These are phyloP conservation scores for Cosmia trapezina DNA, from an alignment of 2,888 invertebrate species.

Conservation along the genomic window DNA sequence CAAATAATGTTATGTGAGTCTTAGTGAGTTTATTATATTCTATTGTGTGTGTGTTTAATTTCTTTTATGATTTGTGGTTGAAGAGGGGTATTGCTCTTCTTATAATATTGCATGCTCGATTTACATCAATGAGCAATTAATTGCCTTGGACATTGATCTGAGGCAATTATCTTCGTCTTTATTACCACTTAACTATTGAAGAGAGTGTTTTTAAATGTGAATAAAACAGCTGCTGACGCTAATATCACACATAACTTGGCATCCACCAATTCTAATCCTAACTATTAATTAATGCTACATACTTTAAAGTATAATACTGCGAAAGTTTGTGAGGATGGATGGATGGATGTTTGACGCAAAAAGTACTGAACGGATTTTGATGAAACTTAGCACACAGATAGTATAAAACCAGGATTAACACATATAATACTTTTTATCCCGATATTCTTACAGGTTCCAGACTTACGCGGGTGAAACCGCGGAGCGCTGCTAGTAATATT, in stretches of 20 bases:
- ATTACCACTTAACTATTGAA: background rate
- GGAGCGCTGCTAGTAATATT: no score
- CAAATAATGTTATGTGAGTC: conserved; percentile 9
- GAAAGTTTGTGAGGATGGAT: no score
- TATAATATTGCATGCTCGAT: conserved; percentile 36
- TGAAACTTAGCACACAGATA: no score
- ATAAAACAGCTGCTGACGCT: conserved; percentile 11
- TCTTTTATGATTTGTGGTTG: background rate
- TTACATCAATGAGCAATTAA: conserved; percentile 26
- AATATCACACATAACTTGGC: background rate
- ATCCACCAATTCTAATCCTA: no score
- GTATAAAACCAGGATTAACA: no score
- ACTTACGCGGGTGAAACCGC: no score
- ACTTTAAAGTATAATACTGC: no score
- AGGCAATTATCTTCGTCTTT: background rate
- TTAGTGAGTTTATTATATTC: conserved; percentile 31
- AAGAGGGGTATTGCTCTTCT: conserved; percentile 15
- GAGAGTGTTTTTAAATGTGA: background rate
- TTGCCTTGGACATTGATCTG: conserved; percentile 8
- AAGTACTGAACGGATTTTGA: no score
- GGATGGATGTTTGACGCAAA: no score
- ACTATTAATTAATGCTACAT: no score
- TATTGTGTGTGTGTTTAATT: conserved; percentile 36
- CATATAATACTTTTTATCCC: no score
- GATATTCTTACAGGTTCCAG: no score